Percentiles rank a stretch among this genome's conserved stretches.
Conservation (phyloP, 2,797 vertebrate genomes). For the Pseudochirops corinnae region DNA sequence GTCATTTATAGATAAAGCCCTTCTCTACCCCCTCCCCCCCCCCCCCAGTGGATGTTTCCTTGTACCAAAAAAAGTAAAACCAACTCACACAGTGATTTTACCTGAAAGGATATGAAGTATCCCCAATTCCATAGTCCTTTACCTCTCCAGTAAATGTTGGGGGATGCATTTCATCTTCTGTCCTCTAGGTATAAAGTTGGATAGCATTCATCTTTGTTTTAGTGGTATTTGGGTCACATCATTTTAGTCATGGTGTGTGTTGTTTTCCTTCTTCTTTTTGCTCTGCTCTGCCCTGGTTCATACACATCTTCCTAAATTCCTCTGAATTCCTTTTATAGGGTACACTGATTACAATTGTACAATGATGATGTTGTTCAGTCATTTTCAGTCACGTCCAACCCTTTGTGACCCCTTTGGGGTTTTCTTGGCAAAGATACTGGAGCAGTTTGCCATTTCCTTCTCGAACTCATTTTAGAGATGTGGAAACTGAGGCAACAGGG, state of each 20-base stretch:
- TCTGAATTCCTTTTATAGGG: background rate
- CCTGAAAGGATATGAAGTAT: background rate
- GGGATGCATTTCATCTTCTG: background rate
- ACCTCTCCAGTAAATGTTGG: background rate
- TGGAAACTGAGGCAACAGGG: background rate
- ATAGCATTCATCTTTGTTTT: background rate
- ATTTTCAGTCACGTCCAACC: background rate
- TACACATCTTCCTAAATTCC: background rate
- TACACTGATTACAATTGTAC: background rate
- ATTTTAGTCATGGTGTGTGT: background rate
- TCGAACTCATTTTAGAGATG: background rate
- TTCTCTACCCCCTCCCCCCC: background rate
- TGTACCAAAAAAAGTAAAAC: background rate
- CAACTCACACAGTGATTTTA: background rate
- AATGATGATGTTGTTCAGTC: background rate
- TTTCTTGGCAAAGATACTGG: background rate
- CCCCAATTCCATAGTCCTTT: background rate
- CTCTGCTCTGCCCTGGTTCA: background rate
- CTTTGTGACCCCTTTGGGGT: background rate
- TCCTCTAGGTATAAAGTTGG: background rate
- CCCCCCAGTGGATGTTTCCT: background rate
- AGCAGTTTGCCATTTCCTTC: background rate
- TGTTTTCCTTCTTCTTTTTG: background rate
- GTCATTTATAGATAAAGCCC: background rate
- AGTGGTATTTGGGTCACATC: background rate